A percentile compares a stretch with the other conserved stretches of the same genome.
phyloP scores from a whole-genome alignment of 2,113 vertebrate genomes.

The Prolemur simus region DNA sequence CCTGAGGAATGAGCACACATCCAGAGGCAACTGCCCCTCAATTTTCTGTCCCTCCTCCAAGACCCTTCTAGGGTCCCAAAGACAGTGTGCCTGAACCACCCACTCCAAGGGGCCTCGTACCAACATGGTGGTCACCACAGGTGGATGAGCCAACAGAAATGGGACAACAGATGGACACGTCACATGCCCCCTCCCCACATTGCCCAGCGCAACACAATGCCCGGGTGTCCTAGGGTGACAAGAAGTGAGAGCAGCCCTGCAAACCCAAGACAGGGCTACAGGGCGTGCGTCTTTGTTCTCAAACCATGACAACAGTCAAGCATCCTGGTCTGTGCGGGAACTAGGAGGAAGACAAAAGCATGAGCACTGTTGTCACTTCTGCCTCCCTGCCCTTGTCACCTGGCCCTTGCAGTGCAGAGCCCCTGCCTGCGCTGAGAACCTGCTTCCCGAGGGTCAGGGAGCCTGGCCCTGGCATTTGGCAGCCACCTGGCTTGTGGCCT shows the following conservation, averaged over 20 bases:
- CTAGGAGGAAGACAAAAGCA: background rate
- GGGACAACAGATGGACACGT: background rate
- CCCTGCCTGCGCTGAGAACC: background rate
- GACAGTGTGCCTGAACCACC: background rate
- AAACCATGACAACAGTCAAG: background rate
- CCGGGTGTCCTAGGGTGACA: background rate
- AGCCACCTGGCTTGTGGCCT: accelerated
- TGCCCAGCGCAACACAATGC: background rate
- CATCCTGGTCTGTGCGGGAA: background rate
- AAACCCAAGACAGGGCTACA: background rate
- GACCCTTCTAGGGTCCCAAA: background rate
- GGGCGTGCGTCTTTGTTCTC: background rate
- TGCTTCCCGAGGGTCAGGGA: background rate
- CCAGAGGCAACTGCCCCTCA: background rate
- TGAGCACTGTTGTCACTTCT: accelerated
- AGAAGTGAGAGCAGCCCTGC: background rate
- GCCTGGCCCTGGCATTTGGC: background rate
- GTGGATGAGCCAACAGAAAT: background rate
- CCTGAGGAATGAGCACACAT: background rate
- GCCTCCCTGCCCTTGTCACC: background rate
- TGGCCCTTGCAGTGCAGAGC: background rate
- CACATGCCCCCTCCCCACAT: accelerated
- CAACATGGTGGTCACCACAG: background rate
- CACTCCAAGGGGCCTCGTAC: too few species aligned
- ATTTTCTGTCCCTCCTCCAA: background rate